Base-by-base conservation (phyloP, 2,797 vertebrate species). In the Miichthys miiuy region DNA sequence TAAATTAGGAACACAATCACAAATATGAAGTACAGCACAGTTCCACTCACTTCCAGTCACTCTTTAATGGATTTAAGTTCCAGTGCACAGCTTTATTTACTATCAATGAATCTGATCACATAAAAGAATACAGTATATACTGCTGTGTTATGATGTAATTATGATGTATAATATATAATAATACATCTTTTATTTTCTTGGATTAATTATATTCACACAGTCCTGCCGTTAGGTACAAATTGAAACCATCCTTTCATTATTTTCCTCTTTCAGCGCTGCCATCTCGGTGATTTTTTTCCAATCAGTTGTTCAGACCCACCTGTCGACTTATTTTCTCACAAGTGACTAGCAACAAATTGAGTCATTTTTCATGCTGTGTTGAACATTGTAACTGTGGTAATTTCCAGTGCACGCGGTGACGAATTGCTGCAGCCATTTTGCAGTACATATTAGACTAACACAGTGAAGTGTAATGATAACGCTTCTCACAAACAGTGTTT, bases 161-260 rank as follows among this genome's bases (percentile, higher is more conserved):
- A 8, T 34, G 60, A 30, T 48, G 55, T 60, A 8, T 34, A 7
- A 34, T 34, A 34, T 34, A 0, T 7, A 57, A 20, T 14, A 58
- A 27, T 46, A 38, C 18, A 48, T 17, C 6, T 58, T 54, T n/a
- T 42, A 42, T 72, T 80, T 51, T 25, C 10, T 23, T 67, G 63
- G 23, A 69, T 71, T 76, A 11, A 80, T 66, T 73, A 23, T 61
- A 13, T 68, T 25, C 44, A 17, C 38, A 5, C 7, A 2, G 30
- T 41, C 60, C 12, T 72, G 25, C 62, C 20, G 51, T 57, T 81
- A 76, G 54, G 58, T 50, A 46, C 75, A 83, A 71, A 82, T 52
- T 68, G 25, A 75, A 80, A 64, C 69, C 54, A 54, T 65, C 58
- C n/a, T 57, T 20, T 73, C 52, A 74, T 83, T 77, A 64, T 75